Evolutionary conservation across 2,888 invertebrate genomes (phyloP), one percentile per base, ranked within the genome.

Genomic region (Cynaeus angustus): DNA sequence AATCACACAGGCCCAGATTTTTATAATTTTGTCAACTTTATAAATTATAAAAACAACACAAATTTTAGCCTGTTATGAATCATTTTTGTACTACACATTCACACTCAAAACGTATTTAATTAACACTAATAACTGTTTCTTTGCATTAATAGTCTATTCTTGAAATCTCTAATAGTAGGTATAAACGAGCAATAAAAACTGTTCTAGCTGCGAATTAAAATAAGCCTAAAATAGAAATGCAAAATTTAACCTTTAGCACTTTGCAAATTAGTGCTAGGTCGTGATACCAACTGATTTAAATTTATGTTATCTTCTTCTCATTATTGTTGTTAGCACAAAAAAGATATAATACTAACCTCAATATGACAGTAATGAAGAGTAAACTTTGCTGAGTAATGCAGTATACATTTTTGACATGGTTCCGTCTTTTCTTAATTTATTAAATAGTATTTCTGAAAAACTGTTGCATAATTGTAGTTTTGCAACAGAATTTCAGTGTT

Each of bases 161-260:
- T 12, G 10, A 13, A 43, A 43, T 3, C 6, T 12, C 12, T 7
- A 7, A 12, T 43, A n/a, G 21, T n/a, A n/a, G n/a, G 38, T 12
- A 43, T 43, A 43, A 43, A 43, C 43, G 10, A 43, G 12, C 43
- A 43, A 43, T 43, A 43, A 43, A 43, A 43, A 43, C 43, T 43
- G 43, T 43, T 43, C 12, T 43, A 43, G 7, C 9, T 7, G 3
- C 43, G 13, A 4, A 43, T 43, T 43, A 43, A 12, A 43, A 37
- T 37, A 37, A 37, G 37, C n/a, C 37, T 37, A 37, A 7, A 37
- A 5, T n/a, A 37, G 2, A 37, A 13, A 46, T 16, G n/a, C 26
- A 21, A 12, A 30, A 21, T 21, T 53, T 37, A 37, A 53, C 53
- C 53, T 53, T 28, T 53, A 33, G 30, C 50, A 28, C 30, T 30